These are phyloP conservation scores for Cabera pusaria DNA, from an alignment of 2,888 invertebrate species.

Conservation along the genomic window DNA sequence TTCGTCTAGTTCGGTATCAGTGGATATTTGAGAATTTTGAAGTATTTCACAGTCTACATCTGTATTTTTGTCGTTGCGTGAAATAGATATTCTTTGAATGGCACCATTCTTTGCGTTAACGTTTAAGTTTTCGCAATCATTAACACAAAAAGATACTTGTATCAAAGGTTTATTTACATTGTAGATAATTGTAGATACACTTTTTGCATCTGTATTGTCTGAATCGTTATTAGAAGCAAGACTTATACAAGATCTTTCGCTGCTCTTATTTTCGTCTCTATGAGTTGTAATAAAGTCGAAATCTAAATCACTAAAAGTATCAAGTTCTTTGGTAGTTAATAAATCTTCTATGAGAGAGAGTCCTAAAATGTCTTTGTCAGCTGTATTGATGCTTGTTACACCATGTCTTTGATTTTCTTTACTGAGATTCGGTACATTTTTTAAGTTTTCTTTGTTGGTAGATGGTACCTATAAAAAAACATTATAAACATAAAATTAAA, in stretches of 20 bases:
- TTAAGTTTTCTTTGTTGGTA: constrained; percentile 43
- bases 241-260: constrained; percentile 31
- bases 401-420: constrained; percentile 24
- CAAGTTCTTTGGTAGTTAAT: constrained; percentile 25
- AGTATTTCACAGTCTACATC: constrained; percentile 57
- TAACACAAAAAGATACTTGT: constrained; percentile 55
- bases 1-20: constrained; percentile 46
- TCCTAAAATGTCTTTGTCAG: constrained; percentile 38
- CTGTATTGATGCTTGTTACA: background rate
- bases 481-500: too few relatives aligned
- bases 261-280: background rate
- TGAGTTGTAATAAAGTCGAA: too few relatives aligned
- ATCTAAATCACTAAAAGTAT: constrained; percentile 8
- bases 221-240: constrained; percentile 45
- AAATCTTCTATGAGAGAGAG: constrained; percentile 50
- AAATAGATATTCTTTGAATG: constrained; percentile 50
- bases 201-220: constrained; percentile 27
- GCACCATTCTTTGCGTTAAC: constrained; percentile 53
- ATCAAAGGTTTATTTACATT: constrained; percentile 41
- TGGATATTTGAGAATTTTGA: constrained; percentile 48
- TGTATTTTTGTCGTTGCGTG: constrained; percentile 42
- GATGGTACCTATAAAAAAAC: constrained; percentile 34
- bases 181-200: constrained; percentile 41
- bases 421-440: constrained; percentile 32
- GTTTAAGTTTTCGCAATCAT: constrained; percentile 51